Base-by-base conservation (phyloP, 1,140 invertebrate genomes). In the Parapsyche elsis region DNA sequence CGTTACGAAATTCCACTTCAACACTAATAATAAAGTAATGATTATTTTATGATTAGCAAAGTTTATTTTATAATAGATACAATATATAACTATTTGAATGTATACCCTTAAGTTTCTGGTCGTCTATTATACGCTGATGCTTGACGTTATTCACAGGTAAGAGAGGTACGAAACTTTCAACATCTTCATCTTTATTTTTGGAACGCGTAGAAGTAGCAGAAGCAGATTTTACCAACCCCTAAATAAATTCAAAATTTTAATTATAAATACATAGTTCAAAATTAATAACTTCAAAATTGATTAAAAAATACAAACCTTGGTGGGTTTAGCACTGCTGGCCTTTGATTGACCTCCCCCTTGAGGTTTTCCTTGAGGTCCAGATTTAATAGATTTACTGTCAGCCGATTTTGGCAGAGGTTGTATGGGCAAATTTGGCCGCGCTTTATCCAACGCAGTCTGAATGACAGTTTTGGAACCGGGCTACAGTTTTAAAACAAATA, bases 1-100 rank as follows among this genome's bases (percentile, higher is more conserved):
- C 0, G 95, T 92, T 0, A 95, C 94, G 84, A 99, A 99, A 85
- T 98, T 98, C 98, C 98, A 99, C 87, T 98, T 98, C 1, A 99
- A 88, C 0, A 95, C 92, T 89, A 81, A 57, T 81, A 81, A 71
- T n/a, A 78, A 46, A 45, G 16, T 38, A 21, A 14, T 14, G 9
- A 64, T n/a, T n/a, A n/a, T n/a, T n/a, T n/a, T n/a, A n/a, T n/a
- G 44, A 38, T 12, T 7, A 38, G 30, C 30, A 38, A 57, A 7
- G n/a, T n/a, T n/a, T n/a, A n/a, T n/a, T n/a, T n/a, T n/a, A n/a
- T n/a, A n/a, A n/a, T n/a, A n/a, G n/a, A n/a, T n/a, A n/a, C n/a
- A n/a, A n/a, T n/a, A n/a, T n/a, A n/a, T n/a, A n/a, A n/a, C n/a
- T n/a, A n/a, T n/a, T n/a, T n/a, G n/a, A n/a, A n/a, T n/a, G n/a